Conservation (phyloP, 2,888 invertebrate genomes). For the Ceriagrion tenellum region DNA sequence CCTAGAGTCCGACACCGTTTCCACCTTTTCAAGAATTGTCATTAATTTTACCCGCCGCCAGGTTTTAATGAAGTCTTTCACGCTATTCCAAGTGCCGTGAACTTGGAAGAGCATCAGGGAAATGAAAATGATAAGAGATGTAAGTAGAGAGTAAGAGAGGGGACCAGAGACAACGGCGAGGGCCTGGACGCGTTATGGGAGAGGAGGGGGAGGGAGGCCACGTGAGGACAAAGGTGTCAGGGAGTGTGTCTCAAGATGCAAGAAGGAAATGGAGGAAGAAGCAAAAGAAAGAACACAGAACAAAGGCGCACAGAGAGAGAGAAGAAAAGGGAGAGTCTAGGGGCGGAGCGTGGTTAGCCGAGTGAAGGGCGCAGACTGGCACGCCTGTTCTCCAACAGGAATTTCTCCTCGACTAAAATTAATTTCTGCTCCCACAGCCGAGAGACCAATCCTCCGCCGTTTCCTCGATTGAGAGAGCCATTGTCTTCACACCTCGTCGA, state of each 20-base stretch:
- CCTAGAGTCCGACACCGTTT: too few relatives aligned
- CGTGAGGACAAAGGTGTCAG: neutral
- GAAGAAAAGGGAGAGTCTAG: neutral
- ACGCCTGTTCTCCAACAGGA: neutral
- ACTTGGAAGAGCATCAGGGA: neutral
- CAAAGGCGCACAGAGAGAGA: neutral
- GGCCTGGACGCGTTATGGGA: too few relatives aligned
- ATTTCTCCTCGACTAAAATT: neutral
- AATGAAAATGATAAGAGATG: neutral
- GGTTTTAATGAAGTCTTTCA: neutral
- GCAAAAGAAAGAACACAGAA: neutral
- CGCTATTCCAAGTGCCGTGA: neutral
- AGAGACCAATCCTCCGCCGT: neutral
- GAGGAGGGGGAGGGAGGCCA: too few relatives aligned
- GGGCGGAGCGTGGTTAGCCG: neutral
- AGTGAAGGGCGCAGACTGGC: neutral
- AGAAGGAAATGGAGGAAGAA: neutral
- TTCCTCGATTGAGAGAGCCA: neutral
- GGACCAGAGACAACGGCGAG: neutral
- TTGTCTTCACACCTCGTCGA: neutral
- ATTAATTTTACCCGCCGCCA: neutral
- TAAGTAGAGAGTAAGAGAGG: neutral
- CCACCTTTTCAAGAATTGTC: neutral
- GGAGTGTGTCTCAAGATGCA: neutral
- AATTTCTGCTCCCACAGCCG: neutral